Evolutionary conservation across 2,797 vertebrate species (phyloP), one percentile per base, ranked within the genome.

Genomic region (Mormyrus hasselquistii): DNA sequence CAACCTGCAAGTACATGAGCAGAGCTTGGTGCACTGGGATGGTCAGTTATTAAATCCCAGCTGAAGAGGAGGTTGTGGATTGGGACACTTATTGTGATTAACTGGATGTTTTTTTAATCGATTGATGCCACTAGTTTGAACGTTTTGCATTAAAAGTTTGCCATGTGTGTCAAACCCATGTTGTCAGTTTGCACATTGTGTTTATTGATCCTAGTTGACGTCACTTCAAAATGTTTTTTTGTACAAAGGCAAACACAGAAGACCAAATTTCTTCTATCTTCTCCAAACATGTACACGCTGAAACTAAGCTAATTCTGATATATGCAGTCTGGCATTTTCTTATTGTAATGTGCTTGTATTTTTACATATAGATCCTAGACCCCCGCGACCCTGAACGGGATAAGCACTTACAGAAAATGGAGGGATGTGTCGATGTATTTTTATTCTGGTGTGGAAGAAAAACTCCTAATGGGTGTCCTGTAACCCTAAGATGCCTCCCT

Each of bases 1-100:
- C 94, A 98, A 91, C 94, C 97, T 97, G 89, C 8, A 29, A 87
- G 88, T 73, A 69, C 47, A 83, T 22, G 53, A 34, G 85, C 14
- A 16, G 29, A 16, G 38, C 5, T 79, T 6, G 69, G 69, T 0
- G 14, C 4, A 79, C 73, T 44, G 73, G 38, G 16, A 41, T 79
- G 34, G 73, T 41, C 73, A 79, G 38, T 38, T 44, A n/a, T 2
- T 38, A 16, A 59, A 22, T 59, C 19, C n/a, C n/a, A 59, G 0
- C 55, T 59, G 55, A 22, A 22, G 55, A n/a, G 19, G 53, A n/a
- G 53, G 1, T 52, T 3, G 1, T 19, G 53, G 5, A 1, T 57
- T 0, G 55, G 55, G 19, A 0, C 55, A 57, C 53, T 50, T 50
- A 50, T 12, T 50, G 9, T 12, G 49, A 50, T 53, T 53, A 16